Base-by-base conservation (phyloP, 2,888 invertebrate species). In the Drosophila ezoana region DNA sequence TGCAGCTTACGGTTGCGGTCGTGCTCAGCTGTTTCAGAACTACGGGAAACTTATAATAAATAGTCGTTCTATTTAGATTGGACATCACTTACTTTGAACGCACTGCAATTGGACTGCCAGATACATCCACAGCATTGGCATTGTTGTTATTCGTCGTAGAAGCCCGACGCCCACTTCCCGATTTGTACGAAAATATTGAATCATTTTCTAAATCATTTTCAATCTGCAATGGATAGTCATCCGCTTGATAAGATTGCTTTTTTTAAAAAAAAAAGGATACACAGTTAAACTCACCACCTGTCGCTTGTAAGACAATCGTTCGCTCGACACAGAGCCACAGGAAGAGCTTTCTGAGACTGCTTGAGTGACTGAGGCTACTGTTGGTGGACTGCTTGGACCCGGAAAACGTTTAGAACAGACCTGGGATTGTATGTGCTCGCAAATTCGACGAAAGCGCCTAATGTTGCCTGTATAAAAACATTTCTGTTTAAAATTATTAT, bases 341-440 rank as follows among this genome's bases (percentile, higher is more conserved):
- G 92, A 92, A 47, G 92, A 92, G 83, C 92, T 92, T 77, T 92
- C 92, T 40, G 92, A 92, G n/a, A 92, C 92, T n/a, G 92, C 92
- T 79, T 92, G 92, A 37, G 92, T 91, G 13, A 92, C 92, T 13
- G 90, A 91, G 60, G 92, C 87, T 40, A 92, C 91, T 49, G 89
- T 90, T 45, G 91, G 91, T 74, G 93, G 93, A 87, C 92, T 93
- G 75, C 89, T 92, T 52, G 92, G 91, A 28, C 92, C 92, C 70
- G 92, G 91, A 84, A 92, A 91, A 92, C 94, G 92, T 92, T 93
- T 90, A 88, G 93, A 92, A 60, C 94, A 94, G 80, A 97, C 96
- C 77, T 97, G 97, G 35, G 96, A 95, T 91, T 99, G 98, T 77
- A 99, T 97, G 93, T 98, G 98, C 91, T 99, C 99, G 93, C 98